Evolutionary conservation across 2,888 invertebrate genomes (phyloP).

Genomic region (Polyploca ridens): DNA sequence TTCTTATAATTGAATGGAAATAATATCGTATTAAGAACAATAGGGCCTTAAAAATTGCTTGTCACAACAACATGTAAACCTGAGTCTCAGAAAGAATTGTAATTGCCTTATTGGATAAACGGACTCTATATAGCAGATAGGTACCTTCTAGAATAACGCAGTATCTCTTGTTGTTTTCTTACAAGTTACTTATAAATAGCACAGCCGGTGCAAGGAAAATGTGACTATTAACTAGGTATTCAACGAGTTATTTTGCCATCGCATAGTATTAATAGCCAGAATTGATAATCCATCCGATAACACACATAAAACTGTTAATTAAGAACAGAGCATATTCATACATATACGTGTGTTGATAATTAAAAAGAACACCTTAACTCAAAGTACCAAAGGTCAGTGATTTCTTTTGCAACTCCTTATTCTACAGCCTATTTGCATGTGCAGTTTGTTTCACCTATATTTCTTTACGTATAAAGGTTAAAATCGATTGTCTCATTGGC

Average conservation of each 20-base stretch:
- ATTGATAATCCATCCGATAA: background rate
- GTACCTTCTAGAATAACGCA: background rate
- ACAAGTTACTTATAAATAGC: background rate
- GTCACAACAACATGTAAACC: no score
- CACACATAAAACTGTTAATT: background rate
- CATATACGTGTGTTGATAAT: constrained; percentile 3
- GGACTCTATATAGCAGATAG: no score
- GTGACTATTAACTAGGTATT: background rate
- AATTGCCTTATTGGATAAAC: no score
- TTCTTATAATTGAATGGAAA: no score
- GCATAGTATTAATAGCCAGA: constrained; percentile 16
- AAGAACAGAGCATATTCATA: background rate
- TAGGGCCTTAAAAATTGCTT: no score
- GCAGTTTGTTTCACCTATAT: constrained; percentile 23
- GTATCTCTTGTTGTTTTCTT: background rate
- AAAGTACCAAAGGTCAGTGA: constrained; percentile 46
- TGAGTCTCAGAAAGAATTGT: no score
- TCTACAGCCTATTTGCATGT: constrained; percentile 10
- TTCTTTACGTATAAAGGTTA: constrained; percentile 26
- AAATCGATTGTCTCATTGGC: constrained; percentile 28
- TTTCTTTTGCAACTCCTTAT: constrained; percentile 49
- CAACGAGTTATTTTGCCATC: background rate
- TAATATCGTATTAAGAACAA: no score
- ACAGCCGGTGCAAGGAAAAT: background rate
- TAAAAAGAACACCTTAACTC: constrained; percentile 17